These are phyloP conservation scores for Esox lucius DNA, from an alignment of 2,797 vertebrate genomes.

Conservation along the genomic window DNA sequence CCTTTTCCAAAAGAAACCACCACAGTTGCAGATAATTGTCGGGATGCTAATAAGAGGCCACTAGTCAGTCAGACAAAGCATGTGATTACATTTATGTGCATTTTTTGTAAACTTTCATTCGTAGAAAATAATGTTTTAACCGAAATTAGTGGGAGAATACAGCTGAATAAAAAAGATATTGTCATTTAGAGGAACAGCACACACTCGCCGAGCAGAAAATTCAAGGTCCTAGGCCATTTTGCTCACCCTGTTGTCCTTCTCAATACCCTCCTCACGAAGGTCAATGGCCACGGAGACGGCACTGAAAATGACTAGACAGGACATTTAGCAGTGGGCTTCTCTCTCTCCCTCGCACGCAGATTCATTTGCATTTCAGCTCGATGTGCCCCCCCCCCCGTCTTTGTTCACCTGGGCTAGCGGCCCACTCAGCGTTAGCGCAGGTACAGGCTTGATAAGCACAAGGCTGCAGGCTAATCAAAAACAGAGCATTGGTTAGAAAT, in stretches of 20 bases:
- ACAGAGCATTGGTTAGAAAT: constrained; percentile 39
- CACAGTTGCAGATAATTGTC: background rate
- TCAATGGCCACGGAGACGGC: constrained; percentile 23
- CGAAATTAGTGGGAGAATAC: background rate
- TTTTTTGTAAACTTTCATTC: constrained; percentile 15
- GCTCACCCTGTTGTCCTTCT: constrained; percentile 27
- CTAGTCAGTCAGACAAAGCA: background rate
- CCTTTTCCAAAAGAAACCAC: background rate
- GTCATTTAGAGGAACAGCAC: background rate
- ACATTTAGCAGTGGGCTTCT: constrained; percentile 34
- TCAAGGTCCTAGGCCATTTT: background rate
- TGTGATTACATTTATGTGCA: background rate
- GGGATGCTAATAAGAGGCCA: background rate
- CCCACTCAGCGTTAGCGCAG: constrained; percentile 18
- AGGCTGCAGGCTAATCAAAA: constrained; percentile 40
- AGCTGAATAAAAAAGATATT: background rate
- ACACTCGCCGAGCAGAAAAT: background rate
- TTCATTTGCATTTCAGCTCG: constrained; percentile 36
- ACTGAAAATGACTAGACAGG: constrained; percentile 34
- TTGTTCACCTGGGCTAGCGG: constrained; percentile 36
- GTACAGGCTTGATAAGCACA: constrained; percentile 39
- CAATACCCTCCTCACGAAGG: constrained; percentile 29
- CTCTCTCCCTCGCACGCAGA: constrained; percentile 1
- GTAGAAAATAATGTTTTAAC: background rate
- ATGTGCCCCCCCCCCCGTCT: constrained; percentile 27